Evolutionary conservation across 2,888 invertebrate species (phyloP).

Genomic region (Phalera bucephala): DNA sequence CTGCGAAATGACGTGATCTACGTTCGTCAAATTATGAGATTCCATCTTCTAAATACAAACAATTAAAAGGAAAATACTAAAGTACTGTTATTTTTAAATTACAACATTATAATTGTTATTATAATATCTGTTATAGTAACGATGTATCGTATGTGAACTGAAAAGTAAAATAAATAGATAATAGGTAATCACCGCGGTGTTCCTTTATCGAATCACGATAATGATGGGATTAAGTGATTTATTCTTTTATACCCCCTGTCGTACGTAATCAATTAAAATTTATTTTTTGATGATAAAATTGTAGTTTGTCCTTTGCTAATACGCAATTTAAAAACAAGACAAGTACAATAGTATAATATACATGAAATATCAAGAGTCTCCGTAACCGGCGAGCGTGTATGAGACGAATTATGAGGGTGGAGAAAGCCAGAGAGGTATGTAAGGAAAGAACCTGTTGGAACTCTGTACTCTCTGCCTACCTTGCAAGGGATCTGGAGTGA

Average conservation of each 20-base stretch:
- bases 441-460: too few species aligned
- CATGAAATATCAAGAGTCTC: too few species aligned
- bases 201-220: neutral
- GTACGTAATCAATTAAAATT: neutral
- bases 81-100: conserved; percentile 2
- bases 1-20: conserved; percentile 2
- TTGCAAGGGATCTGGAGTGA: too few species aligned
- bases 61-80: neutral
- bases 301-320: too few species aligned
- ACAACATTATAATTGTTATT: neutral
- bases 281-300: neutral
- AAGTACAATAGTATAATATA: too few species aligned
- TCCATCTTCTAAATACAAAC: conserved; percentile 26
- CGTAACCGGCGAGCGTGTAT: too few species aligned
- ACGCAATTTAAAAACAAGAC: too few species aligned
- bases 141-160: neutral
- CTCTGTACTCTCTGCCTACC: too few species aligned
- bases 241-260: conserved; percentile 1
- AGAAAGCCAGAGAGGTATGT: too few species aligned
- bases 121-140: too few species aligned
- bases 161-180: neutral
- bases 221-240: neutral
- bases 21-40: conserved; percentile 19
- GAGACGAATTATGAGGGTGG: too few species aligned
- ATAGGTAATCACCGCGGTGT: neutral